Conservation (phyloP, 2,888 invertebrate species). For the Cylindroiulus punctatus region DNA sequence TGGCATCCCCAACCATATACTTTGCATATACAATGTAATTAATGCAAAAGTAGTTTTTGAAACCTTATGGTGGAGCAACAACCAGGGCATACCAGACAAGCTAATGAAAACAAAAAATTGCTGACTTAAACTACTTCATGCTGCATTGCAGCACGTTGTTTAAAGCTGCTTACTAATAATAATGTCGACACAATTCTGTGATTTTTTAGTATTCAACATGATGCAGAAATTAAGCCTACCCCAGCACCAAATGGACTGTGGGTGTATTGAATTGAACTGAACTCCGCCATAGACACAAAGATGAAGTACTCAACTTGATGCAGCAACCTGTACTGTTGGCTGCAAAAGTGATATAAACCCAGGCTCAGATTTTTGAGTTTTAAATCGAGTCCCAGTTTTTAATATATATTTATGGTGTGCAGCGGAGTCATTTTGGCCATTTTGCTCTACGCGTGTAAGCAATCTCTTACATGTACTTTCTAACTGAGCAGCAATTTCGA, state of each 20-base stretch:
- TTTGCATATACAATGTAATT: slow-evolving; percentile 52
- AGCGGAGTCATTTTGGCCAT: background rate
- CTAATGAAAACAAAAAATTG: slow-evolving; percentile 36
- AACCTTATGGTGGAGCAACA: slow-evolving; percentile 6
- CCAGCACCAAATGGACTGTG: no score
- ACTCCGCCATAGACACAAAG: no score
- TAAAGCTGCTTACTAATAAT: no score
- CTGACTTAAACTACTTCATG: slow-evolving; percentile 14
- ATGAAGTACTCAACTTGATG: no score
- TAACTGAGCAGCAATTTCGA: background rate
- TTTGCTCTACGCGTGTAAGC: background rate
- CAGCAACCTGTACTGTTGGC: no score
- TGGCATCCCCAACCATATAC: slow-evolving; percentile 1
- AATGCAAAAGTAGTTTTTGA: slow-evolving; percentile 31
- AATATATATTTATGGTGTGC: background rate
- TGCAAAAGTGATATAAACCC: background rate
- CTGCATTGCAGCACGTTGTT: no score
- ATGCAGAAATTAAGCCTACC: no score
- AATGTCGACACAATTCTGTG: no score
- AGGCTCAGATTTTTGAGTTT: background rate
- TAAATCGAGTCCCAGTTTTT: background rate
- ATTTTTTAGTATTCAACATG: no score
- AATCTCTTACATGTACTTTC: background rate
- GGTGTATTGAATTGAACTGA: no score
- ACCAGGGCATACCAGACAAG: background rate